These are phyloP conservation scores for Drosophila simulans DNA, from an alignment of 1,140 invertebrate genomes.

Conservation along the genomic window DNA sequence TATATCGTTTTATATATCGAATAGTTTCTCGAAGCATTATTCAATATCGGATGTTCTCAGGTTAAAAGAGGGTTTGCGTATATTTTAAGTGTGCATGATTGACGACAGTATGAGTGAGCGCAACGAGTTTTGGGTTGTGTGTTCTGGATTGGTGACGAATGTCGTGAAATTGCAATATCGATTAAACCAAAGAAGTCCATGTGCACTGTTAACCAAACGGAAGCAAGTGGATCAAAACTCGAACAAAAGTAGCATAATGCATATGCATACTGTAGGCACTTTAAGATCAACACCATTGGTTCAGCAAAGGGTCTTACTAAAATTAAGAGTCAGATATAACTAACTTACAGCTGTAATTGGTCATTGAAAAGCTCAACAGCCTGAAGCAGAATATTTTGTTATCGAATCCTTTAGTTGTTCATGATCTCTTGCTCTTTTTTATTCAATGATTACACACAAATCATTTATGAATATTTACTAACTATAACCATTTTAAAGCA, in stretches of 20 bases:
- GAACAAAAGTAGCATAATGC: conserved; percentile 9
- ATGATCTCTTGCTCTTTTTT: neutral
- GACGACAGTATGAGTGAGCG: neutral
- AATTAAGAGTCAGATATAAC: neutral
- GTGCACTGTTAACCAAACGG: conserved; percentile 29
- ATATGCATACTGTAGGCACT: neutral
- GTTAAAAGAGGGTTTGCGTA: neutral
- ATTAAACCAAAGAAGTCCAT: conserved; percentile 30
- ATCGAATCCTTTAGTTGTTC: no score
- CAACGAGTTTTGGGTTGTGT: conserved; percentile 6
- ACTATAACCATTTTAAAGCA: no score
- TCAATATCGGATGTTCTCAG: conserved; percentile 14
- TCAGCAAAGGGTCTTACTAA: neutral
- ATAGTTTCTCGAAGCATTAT: conserved; percentile 28
- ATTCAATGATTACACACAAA: neutral
- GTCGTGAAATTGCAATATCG: conserved; percentile 20
- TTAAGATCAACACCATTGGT: neutral
- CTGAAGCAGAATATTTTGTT: no score
- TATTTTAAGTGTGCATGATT: conserved; percentile 2
- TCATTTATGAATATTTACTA: no score
- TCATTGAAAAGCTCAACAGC: no score
- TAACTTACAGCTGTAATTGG: neutral
- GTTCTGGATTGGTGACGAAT: neutral
- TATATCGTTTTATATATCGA: conserved; percentile 18
- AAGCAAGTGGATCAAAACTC: conserved; percentile 16